Conservation (phyloP, 2,888 invertebrate genomes). For the Pemphredon lugubris region DNA sequence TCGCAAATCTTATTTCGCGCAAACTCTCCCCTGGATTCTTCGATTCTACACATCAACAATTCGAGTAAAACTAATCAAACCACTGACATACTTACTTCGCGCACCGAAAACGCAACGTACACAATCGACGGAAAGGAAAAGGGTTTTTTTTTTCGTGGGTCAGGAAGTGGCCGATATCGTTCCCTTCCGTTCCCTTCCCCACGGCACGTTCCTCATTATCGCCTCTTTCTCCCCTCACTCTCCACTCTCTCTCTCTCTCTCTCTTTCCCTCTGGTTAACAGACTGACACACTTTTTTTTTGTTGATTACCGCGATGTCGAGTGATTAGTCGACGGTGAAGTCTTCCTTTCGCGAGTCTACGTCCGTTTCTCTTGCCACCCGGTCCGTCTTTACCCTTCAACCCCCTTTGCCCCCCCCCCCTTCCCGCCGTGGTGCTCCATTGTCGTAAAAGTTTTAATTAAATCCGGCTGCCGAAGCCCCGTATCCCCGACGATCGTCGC, state of each 20-base stretch:
- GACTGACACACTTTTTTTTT: slow-evolving; percentile 49
- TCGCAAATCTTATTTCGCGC: no score
- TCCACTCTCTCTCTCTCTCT: background rate
- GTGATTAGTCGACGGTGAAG: slow-evolving; percentile 58
- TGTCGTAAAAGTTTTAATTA: slow-evolving; percentile 66
- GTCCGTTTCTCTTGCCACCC: no score
- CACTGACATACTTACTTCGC: background rate
- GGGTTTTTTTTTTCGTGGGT: slow-evolving; percentile 33
- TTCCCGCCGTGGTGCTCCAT: slow-evolving; percentile 28
- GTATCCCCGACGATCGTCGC: slow-evolving; percentile 46
- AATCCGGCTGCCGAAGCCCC: slow-evolving; percentile 60
- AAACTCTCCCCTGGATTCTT: no score
- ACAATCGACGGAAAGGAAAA: slow-evolving; percentile 31
- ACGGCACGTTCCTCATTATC: slow-evolving; percentile 50
- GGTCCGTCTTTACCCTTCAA: background rate
- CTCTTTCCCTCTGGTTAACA: slow-evolving; percentile 23
- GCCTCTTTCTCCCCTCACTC: slow-evolving; percentile 6
- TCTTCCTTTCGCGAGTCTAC: slow-evolving; percentile 45
- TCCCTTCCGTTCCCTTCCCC: slow-evolving; percentile 41
- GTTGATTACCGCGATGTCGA: slow-evolving; percentile 59
- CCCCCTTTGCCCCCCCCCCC: slow-evolving; percentile 1
- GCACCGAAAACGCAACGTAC: slow-evolving; percentile 5
- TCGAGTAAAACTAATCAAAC: no score
- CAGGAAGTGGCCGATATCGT: slow-evolving; percentile 56
- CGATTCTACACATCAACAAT: no score